Evolutionary conservation across 2,888 invertebrate genomes (phyloP).

Genomic region (Caenorhabditis sp.): DNA sequence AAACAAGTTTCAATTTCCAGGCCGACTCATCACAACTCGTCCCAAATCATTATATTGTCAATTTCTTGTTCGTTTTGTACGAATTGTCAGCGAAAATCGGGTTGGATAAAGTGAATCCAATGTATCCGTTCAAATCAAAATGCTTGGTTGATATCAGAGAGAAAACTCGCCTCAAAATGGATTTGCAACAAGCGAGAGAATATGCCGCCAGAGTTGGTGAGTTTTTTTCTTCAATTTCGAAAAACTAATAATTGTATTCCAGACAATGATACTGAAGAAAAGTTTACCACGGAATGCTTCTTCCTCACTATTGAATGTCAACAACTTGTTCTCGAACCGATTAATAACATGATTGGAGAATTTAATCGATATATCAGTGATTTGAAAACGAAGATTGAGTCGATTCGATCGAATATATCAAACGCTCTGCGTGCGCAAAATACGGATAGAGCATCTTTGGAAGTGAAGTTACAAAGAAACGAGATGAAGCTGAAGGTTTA

Average conservation of each 20-base stretch:
- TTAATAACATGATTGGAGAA: slow-evolving; percentile 74
- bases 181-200: slow-evolving; percentile 81
- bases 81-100: slow-evolving; percentile 87
- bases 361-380: slow-evolving; percentile 47
- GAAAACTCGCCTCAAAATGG: slow-evolving; percentile 82
- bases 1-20: not conserved
- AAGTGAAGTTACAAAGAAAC: not conserved
- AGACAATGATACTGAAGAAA: slow-evolving; percentile 74
- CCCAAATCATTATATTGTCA: slow-evolving; percentile 85
- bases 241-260: no score
- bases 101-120: slow-evolving; percentile 85
- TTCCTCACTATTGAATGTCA: slow-evolving; percentile 92
- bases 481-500: slow-evolving; percentile 15
- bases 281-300: slow-evolving; percentile 96
- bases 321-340: slow-evolving; percentile 88
- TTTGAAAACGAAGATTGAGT: slow-evolving; percentile 10
- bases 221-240: no score
- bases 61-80: slow-evolving; percentile 88
- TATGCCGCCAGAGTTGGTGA: slow-evolving; percentile 21
- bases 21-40: slow-evolving; percentile 84
- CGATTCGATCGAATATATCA: not conserved
- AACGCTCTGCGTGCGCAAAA: not conserved
- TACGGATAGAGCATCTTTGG: not conserved
- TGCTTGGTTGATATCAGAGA: slow-evolving; percentile 72
- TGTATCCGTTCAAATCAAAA: slow-evolving; percentile 85